Conservation (phyloP, 2,797 vertebrate genomes). For the Hoplostethus mediterraneus region DNA sequence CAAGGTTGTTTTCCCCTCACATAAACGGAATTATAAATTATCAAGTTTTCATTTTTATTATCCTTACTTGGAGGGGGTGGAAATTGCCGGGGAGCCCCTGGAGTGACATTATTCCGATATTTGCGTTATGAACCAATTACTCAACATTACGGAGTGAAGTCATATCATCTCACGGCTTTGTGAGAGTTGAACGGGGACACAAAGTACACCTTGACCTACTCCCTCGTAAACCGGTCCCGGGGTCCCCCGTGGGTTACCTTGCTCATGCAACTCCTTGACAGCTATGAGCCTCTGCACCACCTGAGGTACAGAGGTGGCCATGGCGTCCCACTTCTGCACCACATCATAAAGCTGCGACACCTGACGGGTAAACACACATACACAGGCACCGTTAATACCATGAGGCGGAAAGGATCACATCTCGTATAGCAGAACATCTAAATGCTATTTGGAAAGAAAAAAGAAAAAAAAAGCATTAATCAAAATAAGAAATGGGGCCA, state of each 20-base stretch:
- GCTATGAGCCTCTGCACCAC: constrained; percentile 92
- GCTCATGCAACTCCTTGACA: constrained; percentile 93
- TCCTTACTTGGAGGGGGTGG: constrained; percentile 10
- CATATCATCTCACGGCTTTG: not conserved
- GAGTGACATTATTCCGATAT: constrained; percentile 45
- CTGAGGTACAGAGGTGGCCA: constrained; percentile 90
- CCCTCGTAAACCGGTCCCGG: not conserved
- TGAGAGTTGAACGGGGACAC: not conserved
- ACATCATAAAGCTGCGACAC: constrained; percentile 92
- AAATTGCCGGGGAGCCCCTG: constrained; percentile 11
- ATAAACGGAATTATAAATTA: constrained; percentile 53
- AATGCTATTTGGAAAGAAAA: not conserved
- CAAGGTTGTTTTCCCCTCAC: constrained; percentile 58
- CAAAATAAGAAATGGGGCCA: too few relatives aligned
- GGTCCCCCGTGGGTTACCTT: constrained; percentile 83
- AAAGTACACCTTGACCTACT: not conserved
- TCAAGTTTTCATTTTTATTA: constrained; percentile 43
- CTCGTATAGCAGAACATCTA: too few relatives aligned
- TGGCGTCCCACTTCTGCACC: constrained; percentile 92
- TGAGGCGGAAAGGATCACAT: not conserved
- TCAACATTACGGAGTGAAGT: constrained; percentile 12
- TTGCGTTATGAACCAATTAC: constrained; percentile 34
- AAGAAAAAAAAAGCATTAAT: not conserved
- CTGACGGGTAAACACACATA: constrained; percentile 70
- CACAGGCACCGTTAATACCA: constrained; percentile 1